phyloP scores from a whole-genome alignment of 2,797 vertebrate species.

The Mormyrus hasselquistii region DNA sequence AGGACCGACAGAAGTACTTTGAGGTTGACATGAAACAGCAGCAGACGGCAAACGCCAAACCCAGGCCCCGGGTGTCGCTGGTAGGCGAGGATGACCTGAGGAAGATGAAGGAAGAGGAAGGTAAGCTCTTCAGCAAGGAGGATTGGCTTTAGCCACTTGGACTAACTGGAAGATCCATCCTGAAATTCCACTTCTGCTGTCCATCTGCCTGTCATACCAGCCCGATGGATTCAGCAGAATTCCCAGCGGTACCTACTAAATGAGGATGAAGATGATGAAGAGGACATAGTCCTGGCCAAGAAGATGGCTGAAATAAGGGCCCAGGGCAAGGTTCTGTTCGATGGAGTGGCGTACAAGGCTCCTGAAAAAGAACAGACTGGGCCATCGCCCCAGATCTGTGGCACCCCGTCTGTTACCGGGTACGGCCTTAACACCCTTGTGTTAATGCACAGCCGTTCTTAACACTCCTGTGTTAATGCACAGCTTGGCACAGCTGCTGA shows the following conservation, averaged over 20 bases:
- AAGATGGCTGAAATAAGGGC: constrained; percentile 59
- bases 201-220: constrained; percentile 46
- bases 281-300: constrained; percentile 68
- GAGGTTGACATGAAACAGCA: constrained; percentile 86
- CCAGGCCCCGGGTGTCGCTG: constrained; percentile 83
- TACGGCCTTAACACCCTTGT: not conserved
- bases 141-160: not conserved
- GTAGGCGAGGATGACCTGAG: constrained; percentile 91
- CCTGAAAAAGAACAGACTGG: constrained; percentile 45
- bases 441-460: not conserved
- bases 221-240: constrained; percentile 79
- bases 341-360: constrained; percentile 78
- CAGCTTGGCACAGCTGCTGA: not conserved
- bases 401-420: constrained; percentile 41
- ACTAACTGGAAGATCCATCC: not conserved
- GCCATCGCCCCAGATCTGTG: constrained; percentile 43
- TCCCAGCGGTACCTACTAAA: constrained; percentile 69
- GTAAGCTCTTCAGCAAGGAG: constrained; percentile 47
- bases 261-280: constrained; percentile 71
- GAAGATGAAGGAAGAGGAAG: constrained; percentile 98
- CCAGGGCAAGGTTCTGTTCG: constrained; percentile 69
- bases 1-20: constrained; percentile 93
- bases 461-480: not conserved
- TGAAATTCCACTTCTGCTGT: not conserved
- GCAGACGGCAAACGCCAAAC: constrained; percentile 74